Evolutionary conservation across 2,797 vertebrate species (phyloP).

Genomic region (Podargus strigoides): DNA sequence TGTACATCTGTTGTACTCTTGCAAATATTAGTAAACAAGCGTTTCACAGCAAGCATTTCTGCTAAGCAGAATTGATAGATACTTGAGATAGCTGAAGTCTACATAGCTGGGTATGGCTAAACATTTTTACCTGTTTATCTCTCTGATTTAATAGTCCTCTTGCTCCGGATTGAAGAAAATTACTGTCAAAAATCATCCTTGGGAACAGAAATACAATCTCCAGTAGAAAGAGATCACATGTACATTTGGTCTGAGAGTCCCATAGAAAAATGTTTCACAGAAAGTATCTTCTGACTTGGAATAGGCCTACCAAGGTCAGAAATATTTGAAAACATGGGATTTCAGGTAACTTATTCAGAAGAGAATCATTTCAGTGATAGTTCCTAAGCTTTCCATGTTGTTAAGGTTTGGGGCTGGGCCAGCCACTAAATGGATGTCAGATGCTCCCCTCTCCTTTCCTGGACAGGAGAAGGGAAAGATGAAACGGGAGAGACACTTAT

Average conservation of each 20-base stretch:
- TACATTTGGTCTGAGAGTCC: not conserved
- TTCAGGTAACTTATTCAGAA: not conserved
- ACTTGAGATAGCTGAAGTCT: not conserved
- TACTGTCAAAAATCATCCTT: not conserved
- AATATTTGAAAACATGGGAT: not conserved
- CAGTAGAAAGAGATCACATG: not conserved
- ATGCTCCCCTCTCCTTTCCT: too few species aligned
- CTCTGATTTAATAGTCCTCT: not conserved
- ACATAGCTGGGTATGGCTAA: not conserved
- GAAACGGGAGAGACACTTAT: too few species aligned
- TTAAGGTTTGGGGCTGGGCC: too few species aligned
- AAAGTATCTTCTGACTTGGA: not conserved
- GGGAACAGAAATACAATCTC: not conserved
- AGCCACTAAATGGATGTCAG: too few species aligned
- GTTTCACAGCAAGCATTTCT: not conserved
- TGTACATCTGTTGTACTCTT: slow-evolving; percentile 52
- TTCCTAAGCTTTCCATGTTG: not conserved
- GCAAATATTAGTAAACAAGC: slow-evolving; percentile 58
- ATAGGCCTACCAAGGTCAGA: not conserved
- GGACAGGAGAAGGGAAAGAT: too few species aligned
- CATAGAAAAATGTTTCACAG: not conserved
- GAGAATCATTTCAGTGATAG: not conserved
- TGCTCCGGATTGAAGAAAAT: not conserved
- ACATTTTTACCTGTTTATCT: not conserved
- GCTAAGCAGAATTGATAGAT: slow-evolving; percentile 1